These are phyloP conservation scores for Podarcis muralis DNA, from an alignment of 2,113 vertebrate species.

Conservation along the genomic window DNA sequence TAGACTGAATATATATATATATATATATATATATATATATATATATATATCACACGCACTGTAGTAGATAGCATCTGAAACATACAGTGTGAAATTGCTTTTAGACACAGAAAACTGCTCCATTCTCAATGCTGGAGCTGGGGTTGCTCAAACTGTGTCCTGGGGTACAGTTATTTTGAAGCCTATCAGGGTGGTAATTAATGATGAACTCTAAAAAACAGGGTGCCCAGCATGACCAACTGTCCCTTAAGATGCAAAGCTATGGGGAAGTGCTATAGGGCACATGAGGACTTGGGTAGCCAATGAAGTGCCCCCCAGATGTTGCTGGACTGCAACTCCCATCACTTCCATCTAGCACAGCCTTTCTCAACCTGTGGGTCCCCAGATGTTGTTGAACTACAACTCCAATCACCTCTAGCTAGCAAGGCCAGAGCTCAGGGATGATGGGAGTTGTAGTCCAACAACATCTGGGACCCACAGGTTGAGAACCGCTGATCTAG, in stretches of 20 bases:
- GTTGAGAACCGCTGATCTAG: too few relatives aligned
- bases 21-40: too few relatives aligned
- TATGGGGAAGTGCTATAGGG: neutral
- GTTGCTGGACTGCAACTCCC: too few relatives aligned
- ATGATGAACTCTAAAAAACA: neutral
- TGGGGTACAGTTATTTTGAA: neutral
- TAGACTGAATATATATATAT: neutral
- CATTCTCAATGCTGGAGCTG: neutral
- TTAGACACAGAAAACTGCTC: neutral
- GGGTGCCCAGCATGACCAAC: neutral
- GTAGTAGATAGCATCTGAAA: neutral
- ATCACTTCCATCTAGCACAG: too few relatives aligned
- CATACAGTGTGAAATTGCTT: neutral
- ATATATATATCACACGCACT: neutral
- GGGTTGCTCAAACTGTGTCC: neutral
- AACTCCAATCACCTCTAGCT: too few relatives aligned
- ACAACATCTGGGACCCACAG: too few relatives aligned
- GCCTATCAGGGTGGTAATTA: neutral
- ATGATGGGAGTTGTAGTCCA: too few relatives aligned
- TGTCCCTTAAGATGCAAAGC: neutral
- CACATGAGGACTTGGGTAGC: neutral
- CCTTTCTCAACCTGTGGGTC: too few relatives aligned
- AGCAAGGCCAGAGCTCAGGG: too few relatives aligned
- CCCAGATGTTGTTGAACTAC: too few relatives aligned
- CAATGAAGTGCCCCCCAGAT: too few relatives aligned